Evolutionary conservation across 1,140 invertebrate species (phyloP), one percentile per base, ranked within the genome.

Genomic region (Saccostrea glomerata): DNA sequence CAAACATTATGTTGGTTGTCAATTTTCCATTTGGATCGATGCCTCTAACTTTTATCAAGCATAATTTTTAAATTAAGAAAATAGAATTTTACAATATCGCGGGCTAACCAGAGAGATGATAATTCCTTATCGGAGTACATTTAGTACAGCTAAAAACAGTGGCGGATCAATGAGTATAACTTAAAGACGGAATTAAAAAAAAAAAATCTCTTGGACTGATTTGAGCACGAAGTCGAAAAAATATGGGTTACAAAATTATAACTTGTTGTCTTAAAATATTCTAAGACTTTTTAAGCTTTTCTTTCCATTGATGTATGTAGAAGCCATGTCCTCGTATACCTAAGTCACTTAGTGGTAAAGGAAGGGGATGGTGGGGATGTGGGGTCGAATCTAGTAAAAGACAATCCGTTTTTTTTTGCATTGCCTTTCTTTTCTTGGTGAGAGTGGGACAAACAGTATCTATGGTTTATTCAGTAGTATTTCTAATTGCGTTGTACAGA

Each of bases 31-130:
- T 77, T 77, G 70, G 25, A 77, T 77, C 70, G 30, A 77, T 77
- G 70, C 70, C 70, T 77, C 70, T 77, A 77, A 77, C 70, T 77
- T 77, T 77, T 77, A 77, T 77, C 70, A 77, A 77, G 70, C 70
- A 77, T 77, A 77, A 77, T 77, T 77, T 77, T 77, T 77, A 77
- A 77, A 77, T 77, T 40, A 77, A 77, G 70, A 77, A 66, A 77
- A 77, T 77, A 77, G 30, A 77, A 77, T 77, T 77, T 77, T 77
- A 77, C 70, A 36, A 77, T 77, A 77, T 77, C 70, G 25, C 70
- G 70, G 70, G 70, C 70, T 77, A 77, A 77, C 70, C 70, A 77
- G 70, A 36, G 70, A 77, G 70, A 13, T 77, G 70, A 23, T 36
- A 25, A 77, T 77, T 77, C 25, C 70, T 77, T 77, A 77, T 77